phyloP scores from a whole-genome alignment of 37 sponge, comb jelly and placozoan genomes.

The Beroe ovata region DNA sequence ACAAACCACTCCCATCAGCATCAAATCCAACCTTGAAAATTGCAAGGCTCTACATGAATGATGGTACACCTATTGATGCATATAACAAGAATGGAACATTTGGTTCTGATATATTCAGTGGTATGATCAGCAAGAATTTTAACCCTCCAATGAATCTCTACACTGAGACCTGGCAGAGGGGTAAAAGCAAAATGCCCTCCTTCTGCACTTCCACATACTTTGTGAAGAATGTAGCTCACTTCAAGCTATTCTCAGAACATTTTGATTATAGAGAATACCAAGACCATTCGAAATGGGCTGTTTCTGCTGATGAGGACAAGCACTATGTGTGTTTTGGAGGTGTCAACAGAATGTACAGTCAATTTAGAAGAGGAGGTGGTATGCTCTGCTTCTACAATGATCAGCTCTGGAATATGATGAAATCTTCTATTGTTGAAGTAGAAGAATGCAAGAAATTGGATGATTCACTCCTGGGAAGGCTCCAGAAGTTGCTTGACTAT shows the following conservation, averaged over 20 bases:
- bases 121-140: neutral
- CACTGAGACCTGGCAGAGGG: constrained; percentile 64
- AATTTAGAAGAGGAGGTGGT: constrained; percentile 37
- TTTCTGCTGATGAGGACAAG: constrained; percentile 1
- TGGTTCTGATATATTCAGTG: constrained; percentile 55
- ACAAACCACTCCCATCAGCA: neutral
- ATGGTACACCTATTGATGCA: neutral
- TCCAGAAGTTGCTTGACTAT: neutral
- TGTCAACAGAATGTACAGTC: constrained; percentile 34
- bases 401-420: neutral
- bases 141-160: constrained; percentile 45
- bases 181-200: constrained; percentile 9
- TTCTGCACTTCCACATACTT: constrained; percentile 5
- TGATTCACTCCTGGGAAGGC: neutral
- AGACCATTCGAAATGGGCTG: constrained; percentile 45
- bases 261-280: constrained; percentile 38
- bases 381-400: constrained; percentile 44
- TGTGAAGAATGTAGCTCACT: constrained; percentile 42
- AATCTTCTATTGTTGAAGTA: neutral
- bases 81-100: constrained; percentile 39
- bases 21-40: neutral
- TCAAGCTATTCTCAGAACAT: neutral
- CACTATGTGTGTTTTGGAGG: constrained; percentile 46
- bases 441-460: constrained; percentile 2
- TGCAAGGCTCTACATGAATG: neutral